Base-by-base conservation (phyloP, 2,113 vertebrate species). In the Zosterops pallidus region DNA sequence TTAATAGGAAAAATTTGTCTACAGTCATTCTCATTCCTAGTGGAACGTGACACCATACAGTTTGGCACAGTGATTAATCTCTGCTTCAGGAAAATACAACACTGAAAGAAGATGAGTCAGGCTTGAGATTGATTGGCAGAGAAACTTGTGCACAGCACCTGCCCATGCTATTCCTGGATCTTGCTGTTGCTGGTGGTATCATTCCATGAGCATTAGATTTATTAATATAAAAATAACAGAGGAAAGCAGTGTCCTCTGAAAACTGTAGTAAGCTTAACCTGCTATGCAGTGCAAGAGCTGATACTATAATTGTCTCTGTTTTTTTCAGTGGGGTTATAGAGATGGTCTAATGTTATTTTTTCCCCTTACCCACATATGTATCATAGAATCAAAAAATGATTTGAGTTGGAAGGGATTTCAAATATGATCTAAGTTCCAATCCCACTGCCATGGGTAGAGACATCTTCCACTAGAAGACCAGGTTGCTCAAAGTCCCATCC, bases 131-230 rank as follows among this genome's bases (percentile, higher is more conserved):
- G 92, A 95, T 77, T 90, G 89, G 47, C 96, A 96, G 79, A 82
- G 79, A 94, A 96, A 86, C 60, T 84, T 84, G 47, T 85, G 70
- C 28, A 22, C 41, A 81, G 47, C 94, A 91, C 81, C 92, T 96
- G 94, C 82, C 93, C 70, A 41, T 47, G 6, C 69, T 95, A 88
- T 96, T 97, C 50, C 62, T 92, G 86, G 67, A 78, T 89, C 68
- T 93, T 7, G 4, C 52, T n/a, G 3, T 39, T 53, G 37, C 77
- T 16, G 4, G 18, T 90, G 31, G 14, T 87, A 70, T 74, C 77
- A 55, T 85, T 90, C 65, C 65, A 50, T 53, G 23, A 90, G 53
- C 49, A 47, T 89, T 83, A 86, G 59, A 76, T 89, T 50, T 21
- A 28, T 78, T 65, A 76, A 89, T 80, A 88, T 72, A 50, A 88